A percentile compares a stretch with the other conserved stretches of the same genome.
These are phyloP conservation scores for Theropithecus gelada DNA, from an alignment of 2,113 vertebrate genomes.

Conservation along the genomic window DNA sequence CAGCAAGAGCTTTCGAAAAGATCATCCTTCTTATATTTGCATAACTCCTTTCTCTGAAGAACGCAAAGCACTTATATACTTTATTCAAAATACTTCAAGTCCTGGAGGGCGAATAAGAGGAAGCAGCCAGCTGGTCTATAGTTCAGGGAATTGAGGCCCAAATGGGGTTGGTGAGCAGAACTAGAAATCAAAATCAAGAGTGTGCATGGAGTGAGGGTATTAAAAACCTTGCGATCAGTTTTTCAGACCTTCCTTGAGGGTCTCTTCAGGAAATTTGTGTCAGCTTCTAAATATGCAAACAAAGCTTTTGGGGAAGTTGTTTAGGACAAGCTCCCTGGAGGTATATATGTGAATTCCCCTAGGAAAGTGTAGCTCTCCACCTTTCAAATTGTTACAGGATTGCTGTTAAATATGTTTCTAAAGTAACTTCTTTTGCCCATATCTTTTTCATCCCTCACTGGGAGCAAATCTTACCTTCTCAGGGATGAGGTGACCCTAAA, in stretches of 20 bases:
- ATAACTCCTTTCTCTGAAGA: slow-evolving; percentile 8
- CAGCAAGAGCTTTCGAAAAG: not conserved
- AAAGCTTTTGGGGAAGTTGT: not conserved
- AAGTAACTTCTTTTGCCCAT: not conserved
- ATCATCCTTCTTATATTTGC: not conserved
- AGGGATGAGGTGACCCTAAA: not conserved
- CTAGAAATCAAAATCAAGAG: not conserved
- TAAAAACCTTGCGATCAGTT: not conserved
- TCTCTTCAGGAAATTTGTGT: not conserved
- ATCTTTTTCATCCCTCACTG: not conserved
- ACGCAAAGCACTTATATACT: not conserved
- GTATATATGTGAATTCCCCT: not conserved
- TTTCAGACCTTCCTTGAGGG: not conserved
- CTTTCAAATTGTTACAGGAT: accelerated
- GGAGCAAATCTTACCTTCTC: slow-evolving; percentile 13
- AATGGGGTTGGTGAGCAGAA: not conserved
- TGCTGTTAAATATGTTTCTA: not conserved
- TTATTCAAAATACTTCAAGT: not conserved
- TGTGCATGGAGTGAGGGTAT: not conserved
- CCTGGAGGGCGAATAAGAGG: not conserved
- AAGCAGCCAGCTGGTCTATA: not conserved
- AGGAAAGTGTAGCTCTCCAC: not conserved
- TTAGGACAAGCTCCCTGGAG: not conserved
- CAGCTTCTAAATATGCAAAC: accelerated
- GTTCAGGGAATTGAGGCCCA: not conserved